phyloP scores from a whole-genome alignment of 2,797 vertebrate species.

The Molossus alvarezi region DNA sequence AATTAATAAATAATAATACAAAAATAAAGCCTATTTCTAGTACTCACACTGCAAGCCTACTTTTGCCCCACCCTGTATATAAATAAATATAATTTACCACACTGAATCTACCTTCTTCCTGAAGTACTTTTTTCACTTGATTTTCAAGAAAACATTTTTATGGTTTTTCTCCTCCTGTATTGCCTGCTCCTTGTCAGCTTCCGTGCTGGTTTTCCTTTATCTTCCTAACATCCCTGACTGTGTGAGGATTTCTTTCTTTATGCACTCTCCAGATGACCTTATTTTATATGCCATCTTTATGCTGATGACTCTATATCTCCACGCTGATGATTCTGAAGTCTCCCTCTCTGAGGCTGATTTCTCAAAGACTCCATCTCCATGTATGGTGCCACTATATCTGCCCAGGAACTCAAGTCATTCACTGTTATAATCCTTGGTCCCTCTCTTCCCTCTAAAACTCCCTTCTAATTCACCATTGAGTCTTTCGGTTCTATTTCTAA shows the following conservation, averaged over 20 bases:
- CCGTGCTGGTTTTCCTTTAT: not conserved
- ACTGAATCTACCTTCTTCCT: not conserved
- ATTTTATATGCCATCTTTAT: not conserved
- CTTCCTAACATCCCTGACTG: not conserved
- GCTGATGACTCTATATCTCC: not conserved
- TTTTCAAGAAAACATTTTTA: not conserved
- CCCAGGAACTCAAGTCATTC: not conserved
- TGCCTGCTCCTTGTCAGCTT: not conserved
- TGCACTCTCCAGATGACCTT: no score
- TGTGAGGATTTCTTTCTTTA: not conserved
- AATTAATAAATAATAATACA: not conserved
- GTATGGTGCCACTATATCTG: not conserved
- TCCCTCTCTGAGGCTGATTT: not conserved
- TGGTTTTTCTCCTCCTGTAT: not conserved
- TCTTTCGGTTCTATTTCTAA: not conserved
- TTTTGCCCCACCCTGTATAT: not conserved
- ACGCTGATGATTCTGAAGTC: not conserved
- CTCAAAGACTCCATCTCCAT: not conserved
- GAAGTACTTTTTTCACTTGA: not conserved
- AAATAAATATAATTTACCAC: not conserved
- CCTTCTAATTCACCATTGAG: not conserved
- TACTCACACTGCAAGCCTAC: not conserved
- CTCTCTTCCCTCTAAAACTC: constrained; percentile 10
- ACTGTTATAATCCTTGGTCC: not conserved
- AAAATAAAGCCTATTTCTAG: not conserved